Evolutionary conservation across 1,140 invertebrate genomes (phyloP), one percentile per base, ranked within the genome.

Genomic region (Choristoneura fumiferana): DNA sequence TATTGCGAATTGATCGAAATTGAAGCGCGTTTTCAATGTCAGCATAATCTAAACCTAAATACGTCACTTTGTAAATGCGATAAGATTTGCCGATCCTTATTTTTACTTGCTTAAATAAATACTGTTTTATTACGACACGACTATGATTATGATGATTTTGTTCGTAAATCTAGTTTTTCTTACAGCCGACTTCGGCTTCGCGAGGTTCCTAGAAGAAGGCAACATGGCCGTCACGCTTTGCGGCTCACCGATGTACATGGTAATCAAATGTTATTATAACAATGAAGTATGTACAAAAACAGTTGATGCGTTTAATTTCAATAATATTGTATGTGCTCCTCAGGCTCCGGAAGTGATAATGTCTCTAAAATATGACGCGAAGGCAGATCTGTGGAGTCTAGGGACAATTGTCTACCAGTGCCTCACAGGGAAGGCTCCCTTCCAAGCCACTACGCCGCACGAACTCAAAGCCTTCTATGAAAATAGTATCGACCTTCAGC

Each of bases 231-330:
- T 97, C 45, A 99, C 99, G 34, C 90, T 99, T 1, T 99, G 99
- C 89, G 99, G 98, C 13, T 99, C 98, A 34, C 99, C 99, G 1
- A 99, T 99, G 98, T 99, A 99, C 78, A 99, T 99, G 98, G 96
- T 96, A 85, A 79, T 58, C 57, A 29, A 29, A 29, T 29, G 22
- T 29, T 29, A 29, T 29, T 6, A 29, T 29, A 29, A 29, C 22
- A 3, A 29, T 29, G 6, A 6, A 29, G 22, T 6, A 29, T 12
- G 35, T 57, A 52, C 29, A 38, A 35, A 54, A 9, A 54, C 15
- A 40, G 9, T 18, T 8, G 18, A 17, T 14, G 38, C 8, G 29
- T 53, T 54, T 53, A 12, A 38, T 37, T 35, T 10, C 33, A 10
- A 8, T 12, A 13, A 35, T 35, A 54, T 37, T 56, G 14, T 36